Conservation (phyloP, 2,113 vertebrate genomes). For the Nerophis lumbriciformis region DNA sequence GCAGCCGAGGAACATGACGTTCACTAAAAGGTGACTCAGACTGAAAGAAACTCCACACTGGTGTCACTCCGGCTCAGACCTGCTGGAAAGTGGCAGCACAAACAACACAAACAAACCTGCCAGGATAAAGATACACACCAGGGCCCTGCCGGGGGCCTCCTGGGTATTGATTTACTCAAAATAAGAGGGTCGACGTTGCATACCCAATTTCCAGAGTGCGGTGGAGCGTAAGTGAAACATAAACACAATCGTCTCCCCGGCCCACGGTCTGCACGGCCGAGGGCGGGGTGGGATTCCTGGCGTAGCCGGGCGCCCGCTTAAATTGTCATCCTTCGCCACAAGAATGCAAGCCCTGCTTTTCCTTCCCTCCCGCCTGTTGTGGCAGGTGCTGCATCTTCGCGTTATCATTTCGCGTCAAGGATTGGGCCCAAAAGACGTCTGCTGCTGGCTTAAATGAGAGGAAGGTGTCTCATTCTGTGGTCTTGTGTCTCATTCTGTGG, state of each 20-base stretch:
- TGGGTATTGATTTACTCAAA: slow-evolving; percentile 71
- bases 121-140: slow-evolving; percentile 59
- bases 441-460: slow-evolving; percentile 35
- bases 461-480: slow-evolving; percentile 50
- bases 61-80: slow-evolving; percentile 43
- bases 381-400: slow-evolving; percentile 64
- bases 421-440: slow-evolving; percentile 23
- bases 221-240: slow-evolving; percentile 72
- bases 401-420: slow-evolving; percentile 37
- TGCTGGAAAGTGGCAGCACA: slow-evolving; percentile 29
- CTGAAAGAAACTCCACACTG: slow-evolving; percentile 55
- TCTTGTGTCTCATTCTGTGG: slow-evolving; percentile 60
- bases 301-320: slow-evolving; percentile 65
- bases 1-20: slow-evolving; percentile 47
- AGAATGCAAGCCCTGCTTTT: slow-evolving; percentile 67
- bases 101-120: slow-evolving; percentile 53
- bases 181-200: slow-evolving; percentile 72
- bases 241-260: slow-evolving; percentile 67
- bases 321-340: slow-evolving; percentile 74
- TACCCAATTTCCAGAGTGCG: slow-evolving; percentile 72
- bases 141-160: slow-evolving; percentile 47
- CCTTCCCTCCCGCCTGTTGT: slow-evolving; percentile 54
- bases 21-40: slow-evolving; percentile 52
- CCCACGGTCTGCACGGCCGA: slow-evolving; percentile 54
- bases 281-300: slow-evolving; percentile 72